These are phyloP conservation scores for Callipepla californica DNA, from an alignment of 2,113 vertebrate species.

Conservation along the genomic window DNA sequence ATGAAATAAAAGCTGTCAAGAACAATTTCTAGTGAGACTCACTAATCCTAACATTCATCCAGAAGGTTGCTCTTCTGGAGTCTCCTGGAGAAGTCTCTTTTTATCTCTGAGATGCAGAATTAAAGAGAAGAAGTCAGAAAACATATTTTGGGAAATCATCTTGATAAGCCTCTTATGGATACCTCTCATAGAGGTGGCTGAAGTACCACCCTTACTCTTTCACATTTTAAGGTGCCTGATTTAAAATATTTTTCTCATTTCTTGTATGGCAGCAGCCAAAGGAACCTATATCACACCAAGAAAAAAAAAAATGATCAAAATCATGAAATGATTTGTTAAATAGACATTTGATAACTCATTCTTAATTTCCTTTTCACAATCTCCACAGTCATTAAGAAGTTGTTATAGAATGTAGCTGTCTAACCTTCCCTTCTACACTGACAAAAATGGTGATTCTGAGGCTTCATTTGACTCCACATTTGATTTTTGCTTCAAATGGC, in stretches of 20 bases:
- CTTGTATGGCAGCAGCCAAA: neutral
- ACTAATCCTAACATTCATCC: neutral
- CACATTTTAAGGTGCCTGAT: neutral
- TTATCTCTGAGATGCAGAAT: neutral
- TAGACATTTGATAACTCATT: neutral
- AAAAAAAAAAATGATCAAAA: neutral
- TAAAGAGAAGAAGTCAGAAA: neutral
- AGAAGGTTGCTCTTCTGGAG: neutral
- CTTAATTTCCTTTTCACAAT: neutral
- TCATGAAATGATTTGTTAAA: neutral
- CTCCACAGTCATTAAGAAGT: neutral
- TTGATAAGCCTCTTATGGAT: neutral
- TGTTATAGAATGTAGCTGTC: neutral
- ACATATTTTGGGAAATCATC: neutral
- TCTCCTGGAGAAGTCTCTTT: neutral
- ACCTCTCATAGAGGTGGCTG: neutral
- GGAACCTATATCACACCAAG: neutral
- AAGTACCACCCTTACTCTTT: neutral
- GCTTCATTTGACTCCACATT: neutral
- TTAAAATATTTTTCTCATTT: neutral
- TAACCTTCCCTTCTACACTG: neutral
- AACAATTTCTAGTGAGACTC: neutral
- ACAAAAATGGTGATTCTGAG: neutral
- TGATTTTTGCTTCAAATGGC: constrained; percentile 27
- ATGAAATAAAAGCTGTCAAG: neutral